Evolutionary conservation across 2,888 invertebrate genomes (phyloP), one percentile per base, ranked within the genome.

Genomic region (Cephus spinipes): DNA sequence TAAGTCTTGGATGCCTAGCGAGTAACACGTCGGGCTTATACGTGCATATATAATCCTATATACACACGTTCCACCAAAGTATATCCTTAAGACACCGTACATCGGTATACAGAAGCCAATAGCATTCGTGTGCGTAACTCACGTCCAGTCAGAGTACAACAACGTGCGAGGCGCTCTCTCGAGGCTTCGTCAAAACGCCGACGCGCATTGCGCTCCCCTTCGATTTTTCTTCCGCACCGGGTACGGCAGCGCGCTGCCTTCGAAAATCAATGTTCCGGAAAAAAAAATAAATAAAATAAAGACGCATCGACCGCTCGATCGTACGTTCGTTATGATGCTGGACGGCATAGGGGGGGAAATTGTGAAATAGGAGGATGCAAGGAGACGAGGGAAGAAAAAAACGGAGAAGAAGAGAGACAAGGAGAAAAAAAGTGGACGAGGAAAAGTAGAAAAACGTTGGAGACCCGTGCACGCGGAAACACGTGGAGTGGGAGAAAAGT

Each of bases 311-410:
- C 9, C 55, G 9, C 55, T 55, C 55, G 55, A 55, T 55, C 55
- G 55, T 55, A 55, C 9, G 23, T 55, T 9, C 23, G 23, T 55
- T 55, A 55, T 9, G 55, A 55, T 9, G 9, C 2, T 23, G 55
- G 23, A 23, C 9, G 23, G 6, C 2, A 23, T 9, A 9, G 6
- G 23, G 9, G 23, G 40, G 15, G 15, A 2, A 9, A 23, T 55
- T 2, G 9, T 0, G 55, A 23, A 83, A 76, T 80, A 77, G 35
- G 76, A 78, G 12, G 36, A 74, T 69, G 73, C 4, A 31, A 71
- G 30, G 69, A 69, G 69, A 40, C 23, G 23, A 32, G 36, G 69
- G 30, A 69, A 75, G 40, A 77, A 79, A 68, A 68, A 75, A 75
- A 73, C 40, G 55, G 69, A 32, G 78, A 33, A 55, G 31, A 23